Base-by-base conservation (phyloP, 2,797 vertebrate genomes). In the Cetoscarus ocellatus region DNA sequence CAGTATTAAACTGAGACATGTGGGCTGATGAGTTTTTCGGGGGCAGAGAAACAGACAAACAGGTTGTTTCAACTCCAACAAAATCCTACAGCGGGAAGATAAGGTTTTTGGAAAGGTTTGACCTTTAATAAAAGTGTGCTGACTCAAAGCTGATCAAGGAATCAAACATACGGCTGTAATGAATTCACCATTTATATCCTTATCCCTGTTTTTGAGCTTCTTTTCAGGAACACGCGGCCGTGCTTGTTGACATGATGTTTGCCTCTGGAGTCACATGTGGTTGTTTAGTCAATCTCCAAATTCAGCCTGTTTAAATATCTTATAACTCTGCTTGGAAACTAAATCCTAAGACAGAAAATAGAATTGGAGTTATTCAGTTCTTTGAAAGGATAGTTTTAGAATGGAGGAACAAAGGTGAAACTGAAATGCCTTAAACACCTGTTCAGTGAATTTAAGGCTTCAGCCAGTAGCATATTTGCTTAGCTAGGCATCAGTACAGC, bases 1-100 rank as follows among this genome's bases (percentile, higher is more conserved):
- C 45, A 35, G 64, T 65, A 83, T 86, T 88, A 88, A 89, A 87
- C 55, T 38, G 55, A 79, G 64, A 53, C 85, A 84, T 88, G 84
- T 70, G 90, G 79, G 73, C 42, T 52, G 60, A 80, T 65, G 27
- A 58, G 80, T 90, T 80, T 88, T 77, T 81, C 86, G 75, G 27
- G 51, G 14, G 42, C 69, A 51, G 82, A 77, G 65, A 18, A 71
- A 58, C 45, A 44, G 35, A 47, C 50, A 75, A 34, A 50, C 62
- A 68, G 55, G 51, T 53, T 61, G 14, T 44, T 34, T 34, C 6
- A 57, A 27, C 4, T 50, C 13, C 18, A 62, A 44, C 55, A 67
- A 42, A n/a, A 18, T 17, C 60, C 8, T n/a, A 10, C 49, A 53
- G 38, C 9, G 14, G 27, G 14, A 3, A 14, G 42, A 34, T 36